These are phyloP conservation scores for Indicator indicator DNA, from an alignment of 2,113 vertebrate genomes.

Conservation along the genomic window DNA sequence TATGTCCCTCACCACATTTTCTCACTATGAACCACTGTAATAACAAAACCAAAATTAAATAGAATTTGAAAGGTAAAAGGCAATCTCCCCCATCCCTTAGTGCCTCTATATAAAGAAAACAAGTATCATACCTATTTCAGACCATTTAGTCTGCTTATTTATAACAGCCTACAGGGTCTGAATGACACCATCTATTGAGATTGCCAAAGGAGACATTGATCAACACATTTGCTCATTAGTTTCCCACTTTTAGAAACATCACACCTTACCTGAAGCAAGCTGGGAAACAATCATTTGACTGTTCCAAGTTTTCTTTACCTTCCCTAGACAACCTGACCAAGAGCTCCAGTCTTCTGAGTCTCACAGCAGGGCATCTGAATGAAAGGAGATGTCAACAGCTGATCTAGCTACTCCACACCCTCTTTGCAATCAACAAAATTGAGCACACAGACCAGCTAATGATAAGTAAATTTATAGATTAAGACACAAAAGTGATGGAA, in stretches of 20 bases:
- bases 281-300: neutral
- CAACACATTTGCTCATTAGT: neutral
- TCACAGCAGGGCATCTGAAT: neutral
- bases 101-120: neutral
- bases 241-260: neutral
- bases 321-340: neutral
- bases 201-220: neutral
- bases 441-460: neutral
- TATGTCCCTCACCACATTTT: neutral
- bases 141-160: neutral
- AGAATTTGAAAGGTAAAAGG: neutral
- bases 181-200: neutral
- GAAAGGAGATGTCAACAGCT: neutral
- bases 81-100: rapidly evolving
- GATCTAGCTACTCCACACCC: neutral
- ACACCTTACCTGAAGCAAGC: neutral
- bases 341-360: neutral
- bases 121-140: neutral
- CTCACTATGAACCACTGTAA: neutral
- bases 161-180: neutral
- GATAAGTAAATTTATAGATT: neutral
- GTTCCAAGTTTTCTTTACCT: neutral
- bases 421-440: neutral
- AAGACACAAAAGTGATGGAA: rapidly evolving
- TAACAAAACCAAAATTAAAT: neutral